Percentiles rank a stretch among this genome's conserved stretches.
Conservation (phyloP, 2,113 vertebrate species). For the Gymnorhina tibicen region DNA sequence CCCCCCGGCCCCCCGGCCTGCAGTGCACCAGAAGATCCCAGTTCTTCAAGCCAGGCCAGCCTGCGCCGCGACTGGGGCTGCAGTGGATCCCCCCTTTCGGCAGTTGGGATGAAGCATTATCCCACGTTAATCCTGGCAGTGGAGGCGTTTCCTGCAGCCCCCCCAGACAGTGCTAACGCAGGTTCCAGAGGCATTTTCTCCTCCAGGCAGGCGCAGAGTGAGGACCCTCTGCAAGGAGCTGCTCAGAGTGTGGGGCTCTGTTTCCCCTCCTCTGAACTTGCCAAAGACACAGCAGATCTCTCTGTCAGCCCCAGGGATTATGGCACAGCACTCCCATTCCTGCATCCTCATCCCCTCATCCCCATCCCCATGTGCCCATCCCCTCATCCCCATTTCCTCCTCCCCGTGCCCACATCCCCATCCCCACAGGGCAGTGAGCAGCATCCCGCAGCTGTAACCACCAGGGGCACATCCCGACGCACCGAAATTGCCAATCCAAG, state of each 20-base stretch:
- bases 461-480: accelerated
- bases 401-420: neutral
- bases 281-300: neutral
- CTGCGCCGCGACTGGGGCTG: neutral
- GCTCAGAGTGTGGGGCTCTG: neutral
- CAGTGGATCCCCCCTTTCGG: neutral
- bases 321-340: neutral
- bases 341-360: no score
- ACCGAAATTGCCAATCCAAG: neutral
- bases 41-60: neutral
- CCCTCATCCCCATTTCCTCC: neutral
- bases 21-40: neutral
- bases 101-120: neutral
- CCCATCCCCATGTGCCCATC: no score
- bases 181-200: neutral
- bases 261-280: neutral
- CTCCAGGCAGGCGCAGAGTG: neutral
- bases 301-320: neutral
- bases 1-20: accelerated
- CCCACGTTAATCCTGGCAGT: neutral
- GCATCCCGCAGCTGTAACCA: neutral
- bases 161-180: neutral
- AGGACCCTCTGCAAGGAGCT: neutral
- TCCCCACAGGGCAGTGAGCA: accelerated
- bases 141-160: neutral